Evolutionary conservation across 2,797 vertebrate genomes (phyloP).

Genomic region (Cichlasoma orientale): DNA sequence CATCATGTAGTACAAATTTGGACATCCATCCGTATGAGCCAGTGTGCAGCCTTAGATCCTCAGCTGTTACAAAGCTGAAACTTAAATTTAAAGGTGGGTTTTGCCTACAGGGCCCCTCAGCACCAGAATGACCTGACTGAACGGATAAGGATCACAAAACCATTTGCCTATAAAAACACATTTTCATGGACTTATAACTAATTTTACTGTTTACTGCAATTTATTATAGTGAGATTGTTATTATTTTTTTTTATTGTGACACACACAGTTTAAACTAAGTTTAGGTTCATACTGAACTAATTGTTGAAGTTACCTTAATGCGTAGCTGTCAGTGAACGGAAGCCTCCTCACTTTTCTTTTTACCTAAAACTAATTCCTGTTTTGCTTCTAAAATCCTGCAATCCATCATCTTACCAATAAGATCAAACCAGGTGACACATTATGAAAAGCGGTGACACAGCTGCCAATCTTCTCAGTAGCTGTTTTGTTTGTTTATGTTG

Average conservation of each 20-base stretch:
- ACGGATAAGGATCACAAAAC: neutral
- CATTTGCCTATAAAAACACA: neutral
- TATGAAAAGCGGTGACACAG: conserved; percentile 9
- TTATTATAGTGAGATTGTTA: neutral
- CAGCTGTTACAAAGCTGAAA: neutral
- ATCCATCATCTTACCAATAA: conserved; percentile 1
- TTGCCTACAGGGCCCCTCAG: neutral
- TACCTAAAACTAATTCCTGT: neutral
- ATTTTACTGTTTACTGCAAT: neutral
- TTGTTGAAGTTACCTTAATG: neutral
- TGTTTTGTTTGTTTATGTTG: conserved; percentile 48
- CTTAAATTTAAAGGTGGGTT: neutral
- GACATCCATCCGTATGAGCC: neutral
- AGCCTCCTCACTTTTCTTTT: neutral
- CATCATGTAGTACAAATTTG: neutral
- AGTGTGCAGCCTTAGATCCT: neutral
- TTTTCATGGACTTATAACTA: neutral
- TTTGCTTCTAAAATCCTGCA: conserved; percentile 9
- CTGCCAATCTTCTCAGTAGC: conserved; percentile 36
- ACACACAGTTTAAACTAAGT: neutral
- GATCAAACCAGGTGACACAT: conserved; percentile 20
- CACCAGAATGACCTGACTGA: neutral
- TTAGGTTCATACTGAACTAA: neutral
- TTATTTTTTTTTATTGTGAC: neutral
- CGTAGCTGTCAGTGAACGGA: neutral